These are phyloP conservation scores for Epinephelus cyanopodus DNA, from an alignment of 2,113 vertebrate species.

Conservation along the genomic window DNA sequence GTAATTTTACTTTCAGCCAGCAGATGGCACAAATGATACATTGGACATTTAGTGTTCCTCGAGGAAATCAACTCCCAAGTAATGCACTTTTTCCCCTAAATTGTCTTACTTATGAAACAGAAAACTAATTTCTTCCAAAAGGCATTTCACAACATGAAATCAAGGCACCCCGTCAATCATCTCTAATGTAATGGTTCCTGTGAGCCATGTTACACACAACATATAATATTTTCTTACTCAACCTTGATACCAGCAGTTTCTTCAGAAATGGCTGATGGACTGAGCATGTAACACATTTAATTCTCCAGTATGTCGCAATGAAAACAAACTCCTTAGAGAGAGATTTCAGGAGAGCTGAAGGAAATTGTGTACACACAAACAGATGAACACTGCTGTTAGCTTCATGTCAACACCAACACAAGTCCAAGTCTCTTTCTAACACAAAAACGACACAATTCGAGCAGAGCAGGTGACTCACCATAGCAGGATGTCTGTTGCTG, in stretches of 20 bases:
- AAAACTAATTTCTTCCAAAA: background rate
- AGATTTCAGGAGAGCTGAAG: background rate
- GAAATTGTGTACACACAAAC: background rate
- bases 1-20: conserved; percentile 39
- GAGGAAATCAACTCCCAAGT: background rate
- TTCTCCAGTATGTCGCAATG: background rate
- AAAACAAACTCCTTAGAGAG: background rate
- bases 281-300: background rate
- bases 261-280: background rate
- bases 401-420: background rate
- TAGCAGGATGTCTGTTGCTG: conserved; percentile 88
- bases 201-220: background rate
- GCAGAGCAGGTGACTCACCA: conserved; percentile 85
- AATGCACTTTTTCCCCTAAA: background rate
- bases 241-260: background rate
- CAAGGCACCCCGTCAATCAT: background rate
- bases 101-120: background rate
- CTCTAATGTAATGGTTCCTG: background rate
- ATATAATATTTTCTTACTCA: background rate
- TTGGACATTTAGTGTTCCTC: background rate
- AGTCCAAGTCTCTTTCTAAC: background rate
- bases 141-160: background rate
- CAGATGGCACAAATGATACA: conserved; percentile 45
- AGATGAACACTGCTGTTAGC: background rate
- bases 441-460: conserved; percentile 5